A percentile compares a stretch with the other conserved stretches of the same genome.
Evolutionary conservation across 1,140 invertebrate genomes (phyloP).

Genomic region (Aphis gossypii): DNA sequence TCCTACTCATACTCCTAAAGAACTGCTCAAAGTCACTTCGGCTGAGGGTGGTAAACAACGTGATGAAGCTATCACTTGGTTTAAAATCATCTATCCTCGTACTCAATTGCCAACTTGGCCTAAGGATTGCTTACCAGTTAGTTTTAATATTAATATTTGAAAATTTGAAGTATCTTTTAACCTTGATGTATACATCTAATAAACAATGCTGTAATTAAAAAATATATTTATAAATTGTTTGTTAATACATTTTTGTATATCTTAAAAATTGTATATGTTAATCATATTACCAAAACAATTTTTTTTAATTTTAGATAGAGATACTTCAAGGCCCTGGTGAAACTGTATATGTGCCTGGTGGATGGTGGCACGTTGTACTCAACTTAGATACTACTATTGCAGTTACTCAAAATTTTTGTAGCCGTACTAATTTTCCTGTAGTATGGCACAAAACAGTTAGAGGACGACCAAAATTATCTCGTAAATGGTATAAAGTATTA

Average conservation of each 20-base stretch:
- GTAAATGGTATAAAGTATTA: conserved; percentile 79
- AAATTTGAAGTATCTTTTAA: no score
- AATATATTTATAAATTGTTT: neutral
- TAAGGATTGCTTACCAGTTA: conserved; percentile 84
- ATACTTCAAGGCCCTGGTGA: conserved; percentile 97
- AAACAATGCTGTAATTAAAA: neutral
- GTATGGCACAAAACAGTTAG: conserved; percentile 98
- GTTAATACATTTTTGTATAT: neutral
- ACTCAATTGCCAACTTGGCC: conserved; percentile 91
- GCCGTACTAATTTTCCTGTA: conserved; percentile 92
- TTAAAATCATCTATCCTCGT: conserved; percentile 94
- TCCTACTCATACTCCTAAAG: conserved; percentile 95
- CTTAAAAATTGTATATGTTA: neutral
- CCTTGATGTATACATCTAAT: neutral
- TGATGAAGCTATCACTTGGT: conserved; percentile 99
- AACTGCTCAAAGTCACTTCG: conserved; percentile 89
- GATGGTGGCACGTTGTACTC: conserved; percentile 98
- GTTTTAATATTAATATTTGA: conserved; percentile 1
- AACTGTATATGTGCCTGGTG: conserved; percentile 97
- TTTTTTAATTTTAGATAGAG: conserved; percentile 75
- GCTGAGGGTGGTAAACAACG: conserved; percentile 92
- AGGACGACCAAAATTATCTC: conserved; percentile 92
- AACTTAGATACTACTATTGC: conserved; percentile 96
- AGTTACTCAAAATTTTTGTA: conserved; percentile 98
- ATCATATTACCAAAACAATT: neutral